Evolutionary conservation across 2,888 invertebrate species (phyloP), one percentile per base, ranked within the genome.

Genomic region (Drosophila mulleri): DNA sequence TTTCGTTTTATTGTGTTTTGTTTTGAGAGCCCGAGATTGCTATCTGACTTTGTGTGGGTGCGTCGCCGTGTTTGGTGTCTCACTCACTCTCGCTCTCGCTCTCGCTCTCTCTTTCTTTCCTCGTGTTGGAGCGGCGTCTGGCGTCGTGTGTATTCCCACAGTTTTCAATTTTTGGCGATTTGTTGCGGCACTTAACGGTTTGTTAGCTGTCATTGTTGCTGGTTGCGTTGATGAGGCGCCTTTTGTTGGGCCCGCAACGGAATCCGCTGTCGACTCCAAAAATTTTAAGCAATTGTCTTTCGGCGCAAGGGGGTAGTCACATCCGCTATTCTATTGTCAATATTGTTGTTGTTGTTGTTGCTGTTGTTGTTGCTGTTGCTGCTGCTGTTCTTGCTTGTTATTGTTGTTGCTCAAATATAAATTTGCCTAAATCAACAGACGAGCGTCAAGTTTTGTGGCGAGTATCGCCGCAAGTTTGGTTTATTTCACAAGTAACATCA

Each of bases 141-240:
- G 66, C 60, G 74, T 75, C 58, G 58, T 69, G 74, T 44, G 78
- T 74, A 82, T 89, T 85, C 85, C 89, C 85, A 89, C 89, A 83
- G 89, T 89, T 85, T 85, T 85, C 77, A 85, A 89, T 85, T 89
- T 85, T 85, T 85, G 89, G 84, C 85, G 84, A 85, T 85, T 85
- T 89, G 87, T 83, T 85, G 88, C 89, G 87, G 87, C 89, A 85
- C 89, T 87, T 85, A 89, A 87, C 84, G 85, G 89, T 85, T 89
- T 89, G 89, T 85, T 89, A 82, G 89, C 88, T 82, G 84, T 87
- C 89, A 87, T 87, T 85, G 89, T 83, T 89, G 82, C 65, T 57
- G 70, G 59, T 63, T 57, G 52, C 67, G 87, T 74, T 85, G 89
- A 85, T 85, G 87, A 89, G 87, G 67, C 78, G 80, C 82, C 89